phyloP scores from a whole-genome alignment of 2,113 vertebrate genomes.

The Alethe diademata region DNA sequence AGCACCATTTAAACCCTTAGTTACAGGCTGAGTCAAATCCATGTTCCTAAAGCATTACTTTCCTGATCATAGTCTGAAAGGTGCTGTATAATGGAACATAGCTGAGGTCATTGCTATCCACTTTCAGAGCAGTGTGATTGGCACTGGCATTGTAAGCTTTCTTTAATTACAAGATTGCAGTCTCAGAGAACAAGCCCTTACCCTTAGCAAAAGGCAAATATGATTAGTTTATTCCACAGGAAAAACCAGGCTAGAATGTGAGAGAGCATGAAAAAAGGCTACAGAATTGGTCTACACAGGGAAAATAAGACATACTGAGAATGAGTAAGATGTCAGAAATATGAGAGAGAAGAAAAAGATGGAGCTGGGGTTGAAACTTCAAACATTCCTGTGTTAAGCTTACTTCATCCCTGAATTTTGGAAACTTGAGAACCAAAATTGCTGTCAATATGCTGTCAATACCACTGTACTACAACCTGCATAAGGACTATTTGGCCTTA shows the following conservation, averaged over 20 bases:
- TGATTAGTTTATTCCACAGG: conserved; percentile 47
- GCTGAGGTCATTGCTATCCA: conserved; percentile 25
- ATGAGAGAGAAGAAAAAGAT: not conserved
- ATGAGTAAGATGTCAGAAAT: not conserved
- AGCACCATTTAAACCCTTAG: conserved; percentile 4
- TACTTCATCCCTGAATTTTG: not conserved
- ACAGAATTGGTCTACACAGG: not conserved
- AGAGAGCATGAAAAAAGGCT: not conserved
- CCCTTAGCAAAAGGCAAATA: conserved; percentile 37
- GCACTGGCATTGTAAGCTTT: conserved; percentile 37
- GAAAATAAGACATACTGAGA: not conserved
- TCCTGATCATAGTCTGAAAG: conserved; percentile 34
- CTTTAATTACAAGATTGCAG: conserved; percentile 61
- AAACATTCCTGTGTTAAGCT: not conserved
- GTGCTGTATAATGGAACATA: conserved; percentile 23
- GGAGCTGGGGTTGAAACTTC: not conserved
- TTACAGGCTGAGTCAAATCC: not conserved
- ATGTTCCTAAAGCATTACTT: conserved; percentile 18
- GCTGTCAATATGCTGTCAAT: not conserved
- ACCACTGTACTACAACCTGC: not conserved
- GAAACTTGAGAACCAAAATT: not conserved
- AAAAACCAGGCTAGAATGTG: not conserved
- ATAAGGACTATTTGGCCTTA: not conserved
- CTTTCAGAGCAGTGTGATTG: conserved; percentile 29
- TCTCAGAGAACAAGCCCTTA: conserved; percentile 50